Evolutionary conservation across 1,140 invertebrate species (phyloP), one percentile per base, ranked within the genome.

Genomic region (Panagrolaimus sp.): DNA sequence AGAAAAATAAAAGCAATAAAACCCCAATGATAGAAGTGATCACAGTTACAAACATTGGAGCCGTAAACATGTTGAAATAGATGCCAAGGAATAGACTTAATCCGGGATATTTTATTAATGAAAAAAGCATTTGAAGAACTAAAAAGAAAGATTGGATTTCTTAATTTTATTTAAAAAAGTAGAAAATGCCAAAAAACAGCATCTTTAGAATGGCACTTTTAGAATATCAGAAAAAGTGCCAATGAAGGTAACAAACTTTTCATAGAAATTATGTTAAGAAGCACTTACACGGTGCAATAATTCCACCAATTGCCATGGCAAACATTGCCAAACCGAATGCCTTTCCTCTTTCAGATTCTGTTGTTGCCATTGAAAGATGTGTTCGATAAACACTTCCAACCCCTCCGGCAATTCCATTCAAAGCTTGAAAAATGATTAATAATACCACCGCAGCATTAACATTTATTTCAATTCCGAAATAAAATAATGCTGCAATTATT

Each of bases 231-330:
- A n/a, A n/a, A n/a, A n/a, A n/a, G n/a, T n/a, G n/a, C n/a, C n/a
- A n/a, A n/a, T n/a, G n/a, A n/a, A n/a, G n/a, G n/a, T n/a, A n/a
- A n/a, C n/a, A n/a, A n/a, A n/a, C n/a, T 12, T 52, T 52, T 52
- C 15, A 17, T 52, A 17, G n/a, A 10, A 52, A 6, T 52, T 52
- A 6, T 6, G 47, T 52, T 52, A 17, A 6, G 47, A 52, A n/a
- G n/a, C n/a, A 52, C 48, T 52, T 7, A 52, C 48, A 52, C 10
- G 48, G 26, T 52, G n/a, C 48, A 52, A 52, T 15, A 7, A 52
- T 4, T 21, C 17, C 17, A 9, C 48, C 48, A 4, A 52, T 21
- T 7, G 48, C 17, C 26, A 52, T 9, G 4, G 48, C 7, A n/a
- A 52, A 12, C 48, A 52, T 52, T 1, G 48, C 26, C 7, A 52